A percentile compares a stretch with the other conserved stretches of the same genome.
Evolutionary conservation across 2,113 vertebrate species (phyloP).

Genomic region (Paracanthobrama guichenoti): DNA sequence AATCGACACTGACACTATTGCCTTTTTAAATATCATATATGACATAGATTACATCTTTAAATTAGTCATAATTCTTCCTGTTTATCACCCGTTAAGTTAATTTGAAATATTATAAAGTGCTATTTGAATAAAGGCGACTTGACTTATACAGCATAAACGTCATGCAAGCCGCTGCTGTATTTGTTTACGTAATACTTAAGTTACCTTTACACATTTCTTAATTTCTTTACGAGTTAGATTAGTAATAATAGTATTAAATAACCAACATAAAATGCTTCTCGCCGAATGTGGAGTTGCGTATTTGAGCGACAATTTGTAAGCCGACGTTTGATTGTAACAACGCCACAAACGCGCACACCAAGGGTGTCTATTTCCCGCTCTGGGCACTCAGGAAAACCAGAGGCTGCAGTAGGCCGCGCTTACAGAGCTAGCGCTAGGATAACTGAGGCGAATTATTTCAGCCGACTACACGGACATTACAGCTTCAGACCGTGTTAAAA

Average conservation of each 20-base stretch:
- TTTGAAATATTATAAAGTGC: no score
- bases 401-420: slow-evolving; percentile 66
- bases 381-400: slow-evolving; percentile 58
- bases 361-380: not conserved
- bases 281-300: no score
- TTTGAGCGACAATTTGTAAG: not conserved
- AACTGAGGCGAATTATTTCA: slow-evolving; percentile 4
- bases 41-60: no score
- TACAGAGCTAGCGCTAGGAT: slow-evolving; percentile 23
- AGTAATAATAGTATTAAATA: not conserved
- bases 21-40: no score
- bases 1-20: no score
- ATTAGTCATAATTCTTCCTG: no score
- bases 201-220: not conserved
- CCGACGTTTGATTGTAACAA: not conserved
- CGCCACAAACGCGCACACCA: not conserved
- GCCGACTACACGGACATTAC: not conserved
- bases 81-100: no score
- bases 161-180: not conserved
- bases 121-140: no score
- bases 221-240: not conserved
- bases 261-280: not conserved
- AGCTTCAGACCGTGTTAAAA: not conserved
- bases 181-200: not conserved
- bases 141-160: not conserved